These are phyloP conservation scores for Ceratitis capitata DNA, from an alignment of 1,140 invertebrate genomes.

Conservation along the genomic window DNA sequence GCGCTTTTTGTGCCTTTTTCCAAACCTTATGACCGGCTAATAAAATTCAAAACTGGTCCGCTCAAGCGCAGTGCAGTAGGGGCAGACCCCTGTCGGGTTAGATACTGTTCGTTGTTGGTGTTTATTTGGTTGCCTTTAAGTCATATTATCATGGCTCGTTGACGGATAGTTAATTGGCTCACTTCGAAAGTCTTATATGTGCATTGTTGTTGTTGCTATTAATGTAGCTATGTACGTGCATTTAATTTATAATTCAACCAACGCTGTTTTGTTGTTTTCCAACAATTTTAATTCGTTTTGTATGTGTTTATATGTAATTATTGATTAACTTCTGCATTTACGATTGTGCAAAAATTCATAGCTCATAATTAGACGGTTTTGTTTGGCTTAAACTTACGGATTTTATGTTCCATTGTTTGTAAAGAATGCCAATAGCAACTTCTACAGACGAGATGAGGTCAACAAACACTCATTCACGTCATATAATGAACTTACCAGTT, in stretches of 20 bases:
- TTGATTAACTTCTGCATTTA: background rate
- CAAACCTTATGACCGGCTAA: background rate
- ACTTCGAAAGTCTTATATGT: too few relatives aligned
- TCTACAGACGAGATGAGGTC: too few relatives aligned
- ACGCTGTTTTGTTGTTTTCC: too few relatives aligned
- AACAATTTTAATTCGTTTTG: too few relatives aligned
- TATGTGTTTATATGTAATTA: background rate
- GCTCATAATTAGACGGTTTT: background rate
- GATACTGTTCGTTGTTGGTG: background rate
- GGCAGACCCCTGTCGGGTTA: background rate
- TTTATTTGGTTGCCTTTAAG: background rate
- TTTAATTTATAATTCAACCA: too few relatives aligned
- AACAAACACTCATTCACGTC: too few relatives aligned
- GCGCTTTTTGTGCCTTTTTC: background rate
- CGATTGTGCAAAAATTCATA: background rate
- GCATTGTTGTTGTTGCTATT: background rate
- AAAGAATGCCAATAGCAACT: too few relatives aligned
- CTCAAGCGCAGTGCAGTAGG: background rate
- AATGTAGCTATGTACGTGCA: too few relatives aligned
- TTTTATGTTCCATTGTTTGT: too few relatives aligned
- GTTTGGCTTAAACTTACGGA: too few relatives aligned
- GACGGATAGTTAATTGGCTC: background rate
- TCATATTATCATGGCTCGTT: background rate
- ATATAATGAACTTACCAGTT: too few relatives aligned
- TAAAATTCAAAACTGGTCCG: constrained; percentile 7